Base-by-base conservation (phyloP, 2,888 invertebrate species). In the Linnaemya vulpina region DNA sequence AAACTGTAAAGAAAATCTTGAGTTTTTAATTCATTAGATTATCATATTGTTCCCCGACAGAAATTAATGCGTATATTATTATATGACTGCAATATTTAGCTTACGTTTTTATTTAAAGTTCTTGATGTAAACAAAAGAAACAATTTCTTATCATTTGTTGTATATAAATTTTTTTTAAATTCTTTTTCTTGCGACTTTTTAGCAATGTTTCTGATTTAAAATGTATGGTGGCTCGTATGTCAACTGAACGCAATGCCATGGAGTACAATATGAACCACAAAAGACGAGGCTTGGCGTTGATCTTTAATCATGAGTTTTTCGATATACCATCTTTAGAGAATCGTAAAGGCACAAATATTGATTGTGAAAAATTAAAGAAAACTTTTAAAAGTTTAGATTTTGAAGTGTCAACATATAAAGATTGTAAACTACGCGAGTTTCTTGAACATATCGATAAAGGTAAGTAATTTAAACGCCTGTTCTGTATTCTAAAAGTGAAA, bases 251-350 rank as follows among this genome's bases (percentile, higher is more conserved):
- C 86, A 94, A 96, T 91, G 95, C 96, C 0, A 93, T 94, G 0
- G 95, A 96, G 90, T 98, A 98, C 91, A 97, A 96, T 87, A 98
- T 98, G 98, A 95, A 95, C 89, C 96, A 98, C 91, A 94, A 94
- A 87, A 94, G 94, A 84, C 94, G 98, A 78, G 98, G 98, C 4
- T 92, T 95, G 87, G 98, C 98, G 4, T 91, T 98, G 17, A 97
- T 98, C 89, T 97, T 98, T 90, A 98, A 98, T 91, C 98, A 98
- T 91, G 96, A 97, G 92, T 93, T 94, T 89, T 98, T 98, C 90
- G 95, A 95, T 86, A 94, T 95, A 81, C 94, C 94, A 83, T 95
- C 95, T 89, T 92, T 97, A 80, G 96, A 95, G 91, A 91, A 94
- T 13, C 94, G 97, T 80, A 94, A 95, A 87, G 98, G 98, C 1